These are phyloP conservation scores for Allophyes oxyacanthae DNA, from an alignment of 2,888 invertebrate species.

Conservation along the genomic window DNA sequence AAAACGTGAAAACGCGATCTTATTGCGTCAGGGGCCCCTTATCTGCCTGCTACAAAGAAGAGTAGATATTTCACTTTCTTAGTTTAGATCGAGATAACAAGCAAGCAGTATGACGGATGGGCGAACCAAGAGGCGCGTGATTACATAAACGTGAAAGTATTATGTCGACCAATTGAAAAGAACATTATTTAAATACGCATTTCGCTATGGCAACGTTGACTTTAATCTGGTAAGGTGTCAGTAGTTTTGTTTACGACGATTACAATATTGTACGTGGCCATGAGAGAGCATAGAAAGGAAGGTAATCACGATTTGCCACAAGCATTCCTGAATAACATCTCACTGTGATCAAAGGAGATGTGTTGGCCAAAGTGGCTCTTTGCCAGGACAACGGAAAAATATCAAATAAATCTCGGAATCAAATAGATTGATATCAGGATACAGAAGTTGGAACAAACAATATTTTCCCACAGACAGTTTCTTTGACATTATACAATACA, in stretches of 20 bases:
- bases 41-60: constrained; percentile 72
- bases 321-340: constrained; percentile 11
- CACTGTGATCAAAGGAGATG: constrained; percentile 15
- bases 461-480: constrained; percentile 18
- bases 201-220: constrained; percentile 54
- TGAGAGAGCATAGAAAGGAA: constrained; percentile 37
- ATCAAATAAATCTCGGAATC: constrained; percentile 15
- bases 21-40: constrained; percentile 57
- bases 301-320: constrained; percentile 13
- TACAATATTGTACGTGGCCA: constrained; percentile 47
- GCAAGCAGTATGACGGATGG: constrained; percentile 78
- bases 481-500: constrained; percentile 36
- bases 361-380: constrained; percentile 14
- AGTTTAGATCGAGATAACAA: constrained; percentile 79
- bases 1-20: constrained; percentile 52
- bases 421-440: constrained; percentile 12
- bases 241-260: constrained; percentile 42
- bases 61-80: constrained; percentile 78
- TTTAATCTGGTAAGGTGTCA: constrained; percentile 61
- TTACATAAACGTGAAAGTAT: constrained; percentile 84
- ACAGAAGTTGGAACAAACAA: constrained; percentile 3
- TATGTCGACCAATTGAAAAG: constrained; percentile 77
- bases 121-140: constrained; percentile 76
- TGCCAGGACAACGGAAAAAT: constrained; percentile 7
- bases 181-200: constrained; percentile 69